Evolutionary conservation across 2,797 vertebrate species (phyloP).

Genomic region (Hipposideros larvatus): DNA sequence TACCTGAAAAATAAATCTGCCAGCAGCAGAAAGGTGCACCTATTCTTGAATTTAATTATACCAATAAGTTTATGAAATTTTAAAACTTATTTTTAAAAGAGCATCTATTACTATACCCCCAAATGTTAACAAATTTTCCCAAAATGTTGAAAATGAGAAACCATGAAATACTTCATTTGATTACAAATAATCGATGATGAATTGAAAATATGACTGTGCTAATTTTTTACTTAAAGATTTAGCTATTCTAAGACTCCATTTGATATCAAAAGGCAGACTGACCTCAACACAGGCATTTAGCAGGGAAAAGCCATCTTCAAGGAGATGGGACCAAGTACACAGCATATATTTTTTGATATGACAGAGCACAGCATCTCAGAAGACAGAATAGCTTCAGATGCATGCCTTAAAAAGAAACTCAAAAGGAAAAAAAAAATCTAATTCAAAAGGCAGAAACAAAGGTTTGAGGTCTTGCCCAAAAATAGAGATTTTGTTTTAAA

Average conservation of each 20-base stretch:
- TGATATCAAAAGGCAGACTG: not conserved
- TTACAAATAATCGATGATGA: not conserved
- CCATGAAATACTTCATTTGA: not conserved
- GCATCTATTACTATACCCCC: not conserved
- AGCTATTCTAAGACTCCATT: not conserved
- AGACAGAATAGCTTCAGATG: slow-evolving; percentile 26
- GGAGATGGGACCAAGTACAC: not conserved
- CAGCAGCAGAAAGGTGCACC: not conserved
- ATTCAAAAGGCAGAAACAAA: slow-evolving; percentile 39
- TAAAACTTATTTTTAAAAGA: slow-evolving; percentile 46
- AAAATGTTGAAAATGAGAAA: slow-evolving; percentile 54
- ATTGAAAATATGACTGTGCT: not conserved
- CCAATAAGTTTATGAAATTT: not conserved
- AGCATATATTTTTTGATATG: not conserved
- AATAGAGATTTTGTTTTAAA: slow-evolving; percentile 31
- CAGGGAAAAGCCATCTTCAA: not conserved
- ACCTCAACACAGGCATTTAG: not conserved
- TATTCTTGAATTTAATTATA: not conserved
- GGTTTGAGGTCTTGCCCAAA: not conserved
- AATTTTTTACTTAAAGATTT: slow-evolving; percentile 16
- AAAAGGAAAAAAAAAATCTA: slow-evolving; percentile 18
- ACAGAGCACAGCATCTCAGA: not conserved
- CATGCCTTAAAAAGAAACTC: not conserved
- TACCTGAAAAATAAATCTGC: slow-evolving; percentile 45
- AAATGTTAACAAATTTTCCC: not conserved